Percentiles rank a stretch among this genome's conserved stretches.
These are phyloP conservation scores for Cotesia typhae DNA, from an alignment of 1,140 invertebrate species.

Conservation along the genomic window DNA sequence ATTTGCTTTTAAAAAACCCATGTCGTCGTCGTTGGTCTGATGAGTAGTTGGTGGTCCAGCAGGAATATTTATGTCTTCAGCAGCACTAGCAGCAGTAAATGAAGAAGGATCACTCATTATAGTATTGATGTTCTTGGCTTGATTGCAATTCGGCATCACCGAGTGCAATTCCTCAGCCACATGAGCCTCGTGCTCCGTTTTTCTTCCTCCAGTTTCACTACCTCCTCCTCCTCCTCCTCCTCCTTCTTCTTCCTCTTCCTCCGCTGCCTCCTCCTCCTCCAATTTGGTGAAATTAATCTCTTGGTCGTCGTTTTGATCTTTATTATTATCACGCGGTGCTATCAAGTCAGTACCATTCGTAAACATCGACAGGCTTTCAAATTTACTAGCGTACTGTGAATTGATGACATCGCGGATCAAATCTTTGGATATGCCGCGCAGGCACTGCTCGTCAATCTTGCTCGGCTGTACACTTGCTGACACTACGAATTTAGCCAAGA, in stretches of 20 bases:
- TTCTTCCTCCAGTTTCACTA: conserved; percentile 10
- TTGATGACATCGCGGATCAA: conserved; percentile 65
- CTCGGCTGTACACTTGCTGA: conserved; percentile 63
- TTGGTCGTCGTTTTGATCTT: conserved; percentile 6
- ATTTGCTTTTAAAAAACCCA: conserved; percentile 69
- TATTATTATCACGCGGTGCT: conserved; percentile 43
- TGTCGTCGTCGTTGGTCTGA: conserved; percentile 71
- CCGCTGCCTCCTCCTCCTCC: conserved; percentile 3
- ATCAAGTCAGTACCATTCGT: conserved; percentile 54
- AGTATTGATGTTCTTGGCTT: conserved; percentile 41
- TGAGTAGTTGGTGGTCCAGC: conserved; percentile 71
- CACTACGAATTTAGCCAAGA: conserved; percentile 63
- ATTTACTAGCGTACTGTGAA: conserved; percentile 59
- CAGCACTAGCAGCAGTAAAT: not conserved
- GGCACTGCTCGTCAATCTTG: conserved; percentile 62
- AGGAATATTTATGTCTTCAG: conserved; percentile 54
- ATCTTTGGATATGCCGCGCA: conserved; percentile 61
- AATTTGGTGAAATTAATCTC: conserved; percentile 18
- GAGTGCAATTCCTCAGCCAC: conserved; percentile 61
- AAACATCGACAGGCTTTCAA: conserved; percentile 59
- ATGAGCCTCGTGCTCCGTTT: conserved; percentile 54
- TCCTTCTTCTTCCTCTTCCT: conserved; percentile 16
- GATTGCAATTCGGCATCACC: conserved; percentile 30
- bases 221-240: conserved; percentile 11
- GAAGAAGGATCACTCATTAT: conserved; percentile 60